Evolutionary conservation across 2,113 vertebrate species (phyloP).

Genomic region (Calcarius ornatus): DNA sequence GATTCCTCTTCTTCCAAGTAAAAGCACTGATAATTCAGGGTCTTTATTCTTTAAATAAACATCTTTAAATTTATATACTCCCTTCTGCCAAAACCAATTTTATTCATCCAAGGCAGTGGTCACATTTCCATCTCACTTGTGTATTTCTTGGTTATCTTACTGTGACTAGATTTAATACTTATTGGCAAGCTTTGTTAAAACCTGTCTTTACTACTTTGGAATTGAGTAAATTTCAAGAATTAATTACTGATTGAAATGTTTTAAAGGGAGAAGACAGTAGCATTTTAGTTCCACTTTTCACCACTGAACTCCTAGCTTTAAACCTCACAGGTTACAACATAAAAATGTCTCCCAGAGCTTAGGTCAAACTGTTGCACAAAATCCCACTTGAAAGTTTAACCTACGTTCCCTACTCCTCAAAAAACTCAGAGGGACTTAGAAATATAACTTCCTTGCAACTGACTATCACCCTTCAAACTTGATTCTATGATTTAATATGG

Average conservation of each 20-base stretch:
- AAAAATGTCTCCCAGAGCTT: background rate
- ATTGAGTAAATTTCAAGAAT: background rate
- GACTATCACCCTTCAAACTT: background rate
- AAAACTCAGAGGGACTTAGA: background rate
- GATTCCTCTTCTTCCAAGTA: background rate
- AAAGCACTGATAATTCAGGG: background rate
- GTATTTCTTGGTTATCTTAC: background rate
- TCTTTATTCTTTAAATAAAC: background rate
- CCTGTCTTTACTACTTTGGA: background rate
- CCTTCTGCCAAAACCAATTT: background rate
- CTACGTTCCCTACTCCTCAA: background rate
- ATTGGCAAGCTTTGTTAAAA: background rate
- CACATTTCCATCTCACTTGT: background rate
- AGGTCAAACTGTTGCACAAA: background rate
- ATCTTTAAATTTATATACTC: background rate
- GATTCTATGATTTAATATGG: background rate
- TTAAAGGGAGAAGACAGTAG: background rate
- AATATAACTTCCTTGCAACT: background rate
- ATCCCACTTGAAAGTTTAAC: background rate
- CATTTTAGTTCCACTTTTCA: background rate
- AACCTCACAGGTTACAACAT: background rate
- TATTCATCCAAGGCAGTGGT: background rate
- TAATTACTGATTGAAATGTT: background rate
- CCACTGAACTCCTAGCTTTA: background rate
- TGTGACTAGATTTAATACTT: background rate